phyloP scores from a whole-genome alignment of 2,888 invertebrate species.

The Cheilosia grossa region DNA sequence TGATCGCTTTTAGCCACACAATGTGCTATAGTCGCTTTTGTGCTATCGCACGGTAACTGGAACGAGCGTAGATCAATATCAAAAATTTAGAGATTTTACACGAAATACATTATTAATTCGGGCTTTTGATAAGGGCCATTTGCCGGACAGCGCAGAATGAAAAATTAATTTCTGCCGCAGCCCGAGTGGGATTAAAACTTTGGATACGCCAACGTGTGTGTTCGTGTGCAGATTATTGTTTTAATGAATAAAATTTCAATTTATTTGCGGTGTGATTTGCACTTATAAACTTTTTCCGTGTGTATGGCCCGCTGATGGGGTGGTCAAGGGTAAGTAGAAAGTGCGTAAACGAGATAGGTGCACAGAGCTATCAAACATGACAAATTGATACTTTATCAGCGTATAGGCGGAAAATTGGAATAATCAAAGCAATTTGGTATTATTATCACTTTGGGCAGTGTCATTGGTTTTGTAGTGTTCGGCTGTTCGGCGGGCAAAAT shows the following conservation, averaged over 20 bases:
- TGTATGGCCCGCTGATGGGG: neutral
- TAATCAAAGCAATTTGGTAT: constrained; percentile 34
- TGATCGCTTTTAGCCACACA: constrained; percentile 11
- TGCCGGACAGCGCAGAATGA: constrained; percentile 53
- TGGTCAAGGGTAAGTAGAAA: neutral
- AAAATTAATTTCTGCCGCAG: constrained; percentile 70
- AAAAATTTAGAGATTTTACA: constrained; percentile 73
- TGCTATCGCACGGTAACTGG: neutral
- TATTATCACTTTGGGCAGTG: constrained; percentile 14
- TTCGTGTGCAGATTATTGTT: constrained; percentile 65
- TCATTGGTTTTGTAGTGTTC: neutral
- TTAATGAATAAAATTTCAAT: constrained; percentile 73
- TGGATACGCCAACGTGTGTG: neutral
- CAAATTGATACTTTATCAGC: constrained; percentile 16
- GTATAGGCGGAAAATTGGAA: constrained; percentile 10
- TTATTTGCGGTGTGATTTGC: constrained; percentile 73
- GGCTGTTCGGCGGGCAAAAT: neutral
- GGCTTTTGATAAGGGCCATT: constrained; percentile 68
- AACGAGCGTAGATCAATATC: constrained; percentile 53
- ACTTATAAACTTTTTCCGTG: constrained; percentile 39
- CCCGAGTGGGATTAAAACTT: constrained; percentile 38
- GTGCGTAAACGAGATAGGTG: neutral
- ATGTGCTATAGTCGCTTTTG: neutral
- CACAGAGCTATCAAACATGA: constrained; percentile 20
- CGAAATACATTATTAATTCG: constrained; percentile 71